Evolutionary conservation across 37 sponge, comb jelly and placozoan species (phyloP).

Genomic region (Crambe crambe): DNA sequence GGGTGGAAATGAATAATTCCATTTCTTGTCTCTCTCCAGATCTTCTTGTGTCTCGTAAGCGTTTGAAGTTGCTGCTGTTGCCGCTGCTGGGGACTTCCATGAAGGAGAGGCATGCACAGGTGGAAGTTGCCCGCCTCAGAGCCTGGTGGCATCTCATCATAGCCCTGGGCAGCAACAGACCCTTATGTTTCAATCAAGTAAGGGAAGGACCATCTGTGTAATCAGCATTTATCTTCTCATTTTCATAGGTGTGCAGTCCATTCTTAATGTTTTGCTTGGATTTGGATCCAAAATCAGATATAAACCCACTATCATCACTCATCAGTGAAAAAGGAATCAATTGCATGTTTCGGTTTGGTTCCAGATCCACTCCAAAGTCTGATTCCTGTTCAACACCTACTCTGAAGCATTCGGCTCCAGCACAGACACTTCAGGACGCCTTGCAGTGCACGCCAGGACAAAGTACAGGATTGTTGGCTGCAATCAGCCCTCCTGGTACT

Average conservation of each 20-base stretch:
- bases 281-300: slow-evolving; percentile 39
- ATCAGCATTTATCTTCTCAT: neutral
- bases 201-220: neutral
- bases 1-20: too few species aligned
- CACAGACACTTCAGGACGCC: too few species aligned
- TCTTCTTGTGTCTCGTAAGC: neutral
- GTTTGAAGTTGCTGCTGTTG: slow-evolving; percentile 35
- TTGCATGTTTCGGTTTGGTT: too few species aligned
- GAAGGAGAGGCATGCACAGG: slow-evolving; percentile 7
- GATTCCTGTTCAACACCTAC: neutral
- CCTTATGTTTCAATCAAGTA: slow-evolving; percentile 22
- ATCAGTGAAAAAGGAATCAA: neutral
- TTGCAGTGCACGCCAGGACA: neutral
- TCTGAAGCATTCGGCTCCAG: too few species aligned
- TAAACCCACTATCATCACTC: neutral
- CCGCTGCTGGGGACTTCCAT: slow-evolving; percentile 30
- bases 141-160: slow-evolving; percentile 43
- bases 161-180: neutral
- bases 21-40: slow-evolving; percentile 1
- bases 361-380: neutral
- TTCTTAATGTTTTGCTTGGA: slow-evolving; percentile 55
- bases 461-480: neutral
- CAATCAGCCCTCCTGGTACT: neutral
- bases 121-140: slow-evolving; percentile 24
- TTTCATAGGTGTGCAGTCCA: slow-evolving; percentile 36